Evolutionary conservation across 2,888 invertebrate species (phyloP).

Genomic region (Agrochola lychnidis): DNA sequence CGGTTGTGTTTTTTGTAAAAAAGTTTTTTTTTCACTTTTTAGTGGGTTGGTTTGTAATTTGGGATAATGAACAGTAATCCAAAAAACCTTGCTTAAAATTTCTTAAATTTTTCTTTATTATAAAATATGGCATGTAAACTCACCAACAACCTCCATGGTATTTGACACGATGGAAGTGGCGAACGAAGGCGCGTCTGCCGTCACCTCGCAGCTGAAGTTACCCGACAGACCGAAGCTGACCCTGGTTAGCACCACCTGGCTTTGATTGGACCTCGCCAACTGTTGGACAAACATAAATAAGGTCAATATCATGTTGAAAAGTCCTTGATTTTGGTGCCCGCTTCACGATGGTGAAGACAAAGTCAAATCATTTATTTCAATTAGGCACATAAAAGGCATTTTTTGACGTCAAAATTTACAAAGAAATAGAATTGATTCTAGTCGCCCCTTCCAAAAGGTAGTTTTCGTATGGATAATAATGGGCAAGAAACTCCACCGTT

Average conservation of each 20-base stretch:
- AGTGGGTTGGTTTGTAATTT: too few species aligned
- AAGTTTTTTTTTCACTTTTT: too few species aligned
- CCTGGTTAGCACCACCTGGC: constrained; percentile 92
- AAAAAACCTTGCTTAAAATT: too few species aligned
- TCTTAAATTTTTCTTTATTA: neutral
- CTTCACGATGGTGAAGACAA: neutral
- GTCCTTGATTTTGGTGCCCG: neutral
- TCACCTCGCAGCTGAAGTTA: constrained; percentile 93
- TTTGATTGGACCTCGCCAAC: constrained; percentile 93
- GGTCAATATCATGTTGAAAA: neutral
- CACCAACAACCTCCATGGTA: constrained; percentile 93
- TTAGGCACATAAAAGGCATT: too few species aligned
- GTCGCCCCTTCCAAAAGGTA: too few species aligned
- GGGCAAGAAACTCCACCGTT: too few species aligned
- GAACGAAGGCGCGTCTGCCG: constrained; percentile 93
- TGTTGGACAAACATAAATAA: constrained; percentile 75
- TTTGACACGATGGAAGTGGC: constrained; percentile 92
- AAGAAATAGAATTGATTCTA: too few species aligned
- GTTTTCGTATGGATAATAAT: too few species aligned
- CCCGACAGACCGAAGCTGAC: constrained; percentile 93
- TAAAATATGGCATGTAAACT: constrained; percentile 77
- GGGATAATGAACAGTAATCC: too few species aligned
- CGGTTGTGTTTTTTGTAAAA: too few species aligned
- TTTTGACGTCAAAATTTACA: too few species aligned
- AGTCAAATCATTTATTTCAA: too few species aligned